These are phyloP conservation scores for Anthrax anthrax DNA, from an alignment of 2,888 invertebrate genomes.

Conservation along the genomic window DNA sequence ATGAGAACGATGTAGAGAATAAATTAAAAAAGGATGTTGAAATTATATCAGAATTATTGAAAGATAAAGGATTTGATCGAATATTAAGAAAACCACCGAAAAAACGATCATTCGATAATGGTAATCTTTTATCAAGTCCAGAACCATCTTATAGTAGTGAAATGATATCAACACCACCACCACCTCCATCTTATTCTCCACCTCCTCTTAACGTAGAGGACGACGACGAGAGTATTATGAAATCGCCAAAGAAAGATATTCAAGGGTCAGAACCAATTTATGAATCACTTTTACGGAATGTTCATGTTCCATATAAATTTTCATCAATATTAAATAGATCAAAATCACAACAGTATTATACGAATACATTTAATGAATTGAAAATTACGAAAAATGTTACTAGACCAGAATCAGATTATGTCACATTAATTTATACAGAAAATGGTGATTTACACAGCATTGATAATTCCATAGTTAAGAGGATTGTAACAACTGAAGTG, in stretches of 20 bases:
- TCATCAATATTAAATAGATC: slow-evolving; percentile 30
- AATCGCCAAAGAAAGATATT: not conserved
- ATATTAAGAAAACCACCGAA: slow-evolving; percentile 58
- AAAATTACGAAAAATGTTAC: slow-evolving; percentile 17
- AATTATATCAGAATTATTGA: slow-evolving; percentile 63
- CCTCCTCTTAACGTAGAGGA: slow-evolving; percentile 25
- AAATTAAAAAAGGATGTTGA: slow-evolving; percentile 45
- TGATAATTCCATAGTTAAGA: slow-evolving; percentile 20
- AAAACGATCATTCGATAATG: slow-evolving; percentile 26
- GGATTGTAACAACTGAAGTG: slow-evolving; percentile 9
- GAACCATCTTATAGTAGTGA: slow-evolving; percentile 11
- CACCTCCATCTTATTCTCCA: slow-evolving; percentile 28
- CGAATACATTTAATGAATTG: slow-evolving; percentile 15
- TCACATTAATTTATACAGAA: slow-evolving; percentile 28
- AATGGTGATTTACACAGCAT: slow-evolving; percentile 26
- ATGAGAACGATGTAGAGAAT: slow-evolving; percentile 34
- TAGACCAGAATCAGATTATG: slow-evolving; percentile 33
- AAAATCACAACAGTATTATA: slow-evolving; percentile 25
- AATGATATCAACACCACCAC: slow-evolving; percentile 19
- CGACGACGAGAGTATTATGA: not conserved
- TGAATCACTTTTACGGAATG: slow-evolving; percentile 30
- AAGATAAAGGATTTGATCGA: slow-evolving; percentile 70
- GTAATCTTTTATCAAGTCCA: slow-evolving; percentile 12
- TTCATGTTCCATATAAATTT: slow-evolving; percentile 35
- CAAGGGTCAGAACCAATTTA: slow-evolving; percentile 28